Evolutionary conservation across 2,113 vertebrate species (phyloP).

Genomic region (Accipiter cooperii): DNA sequence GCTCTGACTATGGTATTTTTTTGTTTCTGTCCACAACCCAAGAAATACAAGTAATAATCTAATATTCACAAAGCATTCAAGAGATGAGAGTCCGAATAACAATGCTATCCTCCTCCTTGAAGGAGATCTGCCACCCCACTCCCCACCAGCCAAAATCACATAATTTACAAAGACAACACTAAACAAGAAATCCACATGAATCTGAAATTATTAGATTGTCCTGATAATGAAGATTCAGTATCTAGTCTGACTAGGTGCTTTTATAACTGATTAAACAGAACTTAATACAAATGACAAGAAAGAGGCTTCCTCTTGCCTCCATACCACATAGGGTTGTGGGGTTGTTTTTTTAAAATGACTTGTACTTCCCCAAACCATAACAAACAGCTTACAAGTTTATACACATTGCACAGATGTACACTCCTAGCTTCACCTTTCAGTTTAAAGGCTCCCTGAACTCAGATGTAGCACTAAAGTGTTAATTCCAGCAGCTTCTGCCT

Average conservation of each 20-base stretch:
- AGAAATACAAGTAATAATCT: not conserved
- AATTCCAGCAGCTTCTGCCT: not conserved
- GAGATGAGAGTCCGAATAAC: not conserved
- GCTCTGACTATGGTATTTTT: not conserved
- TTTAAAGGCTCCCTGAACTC: not conserved
- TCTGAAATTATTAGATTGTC: not conserved
- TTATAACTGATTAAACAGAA: not conserved
- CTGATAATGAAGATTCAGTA: not conserved
- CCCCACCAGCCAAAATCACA: rapidly evolving
- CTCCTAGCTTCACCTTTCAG: not conserved
- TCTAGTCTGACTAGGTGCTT: not conserved
- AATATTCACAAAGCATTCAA: not conserved
- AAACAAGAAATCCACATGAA: not conserved
- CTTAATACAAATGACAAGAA: not conserved
- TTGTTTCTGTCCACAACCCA: not conserved
- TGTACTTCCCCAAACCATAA: not conserved
- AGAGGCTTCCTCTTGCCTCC: not conserved
- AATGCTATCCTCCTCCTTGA: not conserved
- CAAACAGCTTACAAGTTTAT: not conserved
- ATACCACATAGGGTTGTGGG: rapidly evolving
- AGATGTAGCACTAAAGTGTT: not conserved
- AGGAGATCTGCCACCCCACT: not conserved
- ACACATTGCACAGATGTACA: not conserved
- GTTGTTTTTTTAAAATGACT: not conserved
- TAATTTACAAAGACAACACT: not conserved